Evolutionary conservation across 30 jellyfish, hydroid and myxozoan species (phyloP), one percentile per base, ranked within the genome.

Genomic region (Rhopilema esculentum): DNA sequence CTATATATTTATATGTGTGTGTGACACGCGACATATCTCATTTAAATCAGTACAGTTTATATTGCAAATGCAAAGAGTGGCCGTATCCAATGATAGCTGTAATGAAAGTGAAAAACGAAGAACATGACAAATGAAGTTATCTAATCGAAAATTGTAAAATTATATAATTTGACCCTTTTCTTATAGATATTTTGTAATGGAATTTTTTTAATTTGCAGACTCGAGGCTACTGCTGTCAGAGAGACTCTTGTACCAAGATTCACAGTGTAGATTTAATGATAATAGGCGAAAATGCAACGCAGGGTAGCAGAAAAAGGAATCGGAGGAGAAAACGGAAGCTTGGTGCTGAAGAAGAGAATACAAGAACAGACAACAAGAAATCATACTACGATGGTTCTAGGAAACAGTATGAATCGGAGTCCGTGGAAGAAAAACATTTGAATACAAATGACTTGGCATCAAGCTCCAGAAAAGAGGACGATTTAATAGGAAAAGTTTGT

Each of bases 241-340:
- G 61, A 32, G 69, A 22, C 0, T 28, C 89, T 2, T 86, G 95
- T 53, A 26, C 87, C 24, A 86, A 86, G 80, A 50, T 86, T 27
- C 95, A 86, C 72, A 86, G 80, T 82, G 85, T 86, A 0, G 89
- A 75, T 49, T 70, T 86, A 50, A 48, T 86, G 17, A 51, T 86
- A 0, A 69, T 68, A 17, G 53, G 89, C 27, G 95, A 86, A 32
- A 74, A 76, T 19, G 48, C 57, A 0, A 28, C 66, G 1, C 82
- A 65, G 66, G 27, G 23, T 23, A 53, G 67, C 77, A 75, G 72
- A 57, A 28, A 57, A 8, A 51, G 79, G 51, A 49, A 50, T 21
- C 75, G 91, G 16, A 27, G 77, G 24, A 50, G 91, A 27, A 82
- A 82, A 31, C 77, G 91, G 18, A 82, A 71, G 49, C 18, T 27